Conservation (phyloP, 1,140 invertebrate species). For the Drosophila pandora region DNA sequence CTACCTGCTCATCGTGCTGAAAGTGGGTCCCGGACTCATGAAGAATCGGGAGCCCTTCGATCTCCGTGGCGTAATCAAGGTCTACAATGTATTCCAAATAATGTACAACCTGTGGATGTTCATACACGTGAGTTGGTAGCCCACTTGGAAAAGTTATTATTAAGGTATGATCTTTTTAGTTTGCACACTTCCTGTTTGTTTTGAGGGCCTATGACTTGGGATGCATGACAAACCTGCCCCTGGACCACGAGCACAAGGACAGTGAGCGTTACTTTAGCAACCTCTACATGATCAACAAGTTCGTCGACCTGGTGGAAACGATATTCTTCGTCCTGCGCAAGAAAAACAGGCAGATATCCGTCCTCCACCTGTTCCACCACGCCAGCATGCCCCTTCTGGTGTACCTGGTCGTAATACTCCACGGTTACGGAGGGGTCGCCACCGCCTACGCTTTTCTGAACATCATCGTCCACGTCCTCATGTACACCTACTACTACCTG, state of each 20-base stretch:
- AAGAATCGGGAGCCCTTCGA: conserved; percentile 90
- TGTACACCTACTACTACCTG: background rate
- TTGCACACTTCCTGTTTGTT: conserved; percentile 11
- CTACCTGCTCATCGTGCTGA: conserved; percentile 88
- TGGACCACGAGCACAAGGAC: conserved; percentile 29
- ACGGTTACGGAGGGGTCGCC: conserved; percentile 21
- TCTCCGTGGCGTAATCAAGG: conserved; percentile 88
- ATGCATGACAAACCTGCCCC: conserved; percentile 28
- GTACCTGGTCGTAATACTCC: conserved; percentile 1
- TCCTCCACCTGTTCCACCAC: conserved; percentile 85
- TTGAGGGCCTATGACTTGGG: conserved; percentile 9
- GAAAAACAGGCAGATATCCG: conserved; percentile 46
- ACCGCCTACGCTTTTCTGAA: conserved; percentile 14
- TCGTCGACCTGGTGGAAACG: conserved; percentile 34
- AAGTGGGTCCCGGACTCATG: conserved; percentile 91
- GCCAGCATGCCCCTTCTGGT: conserved; percentile 74
- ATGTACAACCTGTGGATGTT: conserved; percentile 36
- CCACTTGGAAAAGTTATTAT: background rate
- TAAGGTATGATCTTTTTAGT: background rate
- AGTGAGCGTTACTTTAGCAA: conserved; percentile 24
- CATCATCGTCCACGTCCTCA: conserved; percentile 10
- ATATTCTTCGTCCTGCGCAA: conserved; percentile 43
- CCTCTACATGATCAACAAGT: conserved; percentile 48
- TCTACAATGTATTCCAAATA: conserved; percentile 91
- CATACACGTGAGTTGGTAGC: conserved; percentile 20